Conservation (phyloP, 2,797 vertebrate genomes). For the Orientallactaga sibirica region DNA sequence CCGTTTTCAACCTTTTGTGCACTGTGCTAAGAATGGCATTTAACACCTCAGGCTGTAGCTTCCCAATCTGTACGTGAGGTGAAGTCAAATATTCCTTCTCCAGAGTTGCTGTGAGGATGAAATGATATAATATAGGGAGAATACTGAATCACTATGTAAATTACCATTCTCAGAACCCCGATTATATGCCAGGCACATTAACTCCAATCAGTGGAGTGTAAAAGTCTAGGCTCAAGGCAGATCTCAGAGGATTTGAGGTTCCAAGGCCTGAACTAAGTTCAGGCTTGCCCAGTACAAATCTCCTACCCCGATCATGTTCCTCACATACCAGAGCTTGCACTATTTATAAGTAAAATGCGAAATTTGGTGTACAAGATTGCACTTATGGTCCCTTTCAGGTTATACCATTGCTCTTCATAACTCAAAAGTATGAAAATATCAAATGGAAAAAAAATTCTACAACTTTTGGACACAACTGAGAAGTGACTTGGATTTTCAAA, state of each 20-base stretch:
- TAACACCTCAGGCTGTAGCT: neutral
- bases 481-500: neutral
- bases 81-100: neutral
- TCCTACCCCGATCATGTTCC: neutral
- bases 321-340: neutral
- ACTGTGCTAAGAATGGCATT: neutral
- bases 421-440: neutral
- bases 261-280: neutral
- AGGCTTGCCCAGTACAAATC: neutral
- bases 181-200: neutral
- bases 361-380: neutral
- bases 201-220: neutral
- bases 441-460: neutral
- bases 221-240: neutral
- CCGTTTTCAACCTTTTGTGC: neutral
- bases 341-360: conserved; percentile 22
- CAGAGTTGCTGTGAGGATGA: neutral
- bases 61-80: neutral
- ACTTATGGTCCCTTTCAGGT: neutral
- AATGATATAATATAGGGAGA: neutral
- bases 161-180: neutral
- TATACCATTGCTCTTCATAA: neutral
- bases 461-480: neutral
- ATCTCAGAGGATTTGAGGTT: neutral
- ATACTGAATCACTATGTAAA: neutral